phyloP scores from a whole-genome alignment of 2,888 invertebrate genomes.

The Schizotus pectinicornis region DNA sequence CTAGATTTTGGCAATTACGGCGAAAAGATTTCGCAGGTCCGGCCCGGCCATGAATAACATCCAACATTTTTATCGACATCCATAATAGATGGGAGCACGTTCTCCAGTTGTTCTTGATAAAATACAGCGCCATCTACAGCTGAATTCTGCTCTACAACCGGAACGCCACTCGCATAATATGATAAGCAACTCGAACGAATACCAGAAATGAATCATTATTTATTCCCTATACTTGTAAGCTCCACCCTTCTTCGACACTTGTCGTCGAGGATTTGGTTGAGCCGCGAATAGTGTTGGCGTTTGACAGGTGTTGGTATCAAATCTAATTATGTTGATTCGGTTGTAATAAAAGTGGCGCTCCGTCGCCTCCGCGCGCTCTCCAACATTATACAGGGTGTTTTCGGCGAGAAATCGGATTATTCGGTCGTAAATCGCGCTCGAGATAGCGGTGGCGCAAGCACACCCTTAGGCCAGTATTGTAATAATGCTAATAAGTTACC shows the following conservation, averaged over 20 bases:
- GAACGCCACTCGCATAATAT: constrained; percentile 16
- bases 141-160: constrained; percentile 5
- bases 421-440: constrained; percentile 12
- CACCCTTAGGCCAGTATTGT: constrained; percentile 42
- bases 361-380: not conserved
- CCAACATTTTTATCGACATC: constrained; percentile 34
- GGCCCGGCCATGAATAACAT: constrained; percentile 31
- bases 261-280: too few relatives aligned
- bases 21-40: constrained; percentile 12
- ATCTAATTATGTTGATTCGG: not conserved
- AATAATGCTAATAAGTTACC: constrained; percentile 53
- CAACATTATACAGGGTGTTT: constrained; percentile 11
- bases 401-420: constrained; percentile 1
- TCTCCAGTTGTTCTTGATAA: constrained; percentile 29
- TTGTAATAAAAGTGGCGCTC: not conserved
- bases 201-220: constrained; percentile 6
- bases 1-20: constrained; percentile 17
- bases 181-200: constrained; percentile 8
- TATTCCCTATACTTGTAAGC: too few relatives aligned
- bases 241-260: not conserved
- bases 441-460: constrained; percentile 37
- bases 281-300: too few relatives aligned
- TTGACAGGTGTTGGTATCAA: not conserved
- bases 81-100: constrained; percentile 35
- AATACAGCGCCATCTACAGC: constrained; percentile 28